These are phyloP conservation scores for Fregetta grallaria DNA, from an alignment of 2,113 vertebrate species.

Conservation along the genomic window DNA sequence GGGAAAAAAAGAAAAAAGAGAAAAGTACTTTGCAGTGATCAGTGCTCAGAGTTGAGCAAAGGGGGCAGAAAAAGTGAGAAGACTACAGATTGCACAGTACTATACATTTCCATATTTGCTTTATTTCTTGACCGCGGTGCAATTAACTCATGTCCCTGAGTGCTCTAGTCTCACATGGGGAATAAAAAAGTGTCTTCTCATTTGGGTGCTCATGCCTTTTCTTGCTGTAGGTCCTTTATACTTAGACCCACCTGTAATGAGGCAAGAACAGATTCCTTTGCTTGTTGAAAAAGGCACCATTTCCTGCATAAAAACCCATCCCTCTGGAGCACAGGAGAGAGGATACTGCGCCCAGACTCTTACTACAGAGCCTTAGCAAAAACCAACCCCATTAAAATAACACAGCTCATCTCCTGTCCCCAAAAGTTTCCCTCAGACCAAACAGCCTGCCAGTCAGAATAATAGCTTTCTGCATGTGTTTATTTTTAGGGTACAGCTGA, in stretches of 20 bases:
- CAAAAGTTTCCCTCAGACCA: background rate
- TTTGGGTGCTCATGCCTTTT: background rate
- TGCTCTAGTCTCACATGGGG: background rate
- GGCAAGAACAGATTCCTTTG: background rate
- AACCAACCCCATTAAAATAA: background rate
- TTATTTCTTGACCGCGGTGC: background rate
- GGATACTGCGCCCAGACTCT: background rate
- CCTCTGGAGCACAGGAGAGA: background rate
- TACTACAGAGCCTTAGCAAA: background rate
- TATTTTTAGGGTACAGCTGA: background rate
- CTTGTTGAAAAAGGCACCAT: background rate
- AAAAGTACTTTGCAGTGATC: background rate
- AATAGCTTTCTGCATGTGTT: background rate
- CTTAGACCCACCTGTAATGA: background rate
- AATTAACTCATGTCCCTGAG: background rate
- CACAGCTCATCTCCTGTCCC: background rate
- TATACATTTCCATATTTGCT: background rate
- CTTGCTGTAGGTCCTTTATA: background rate
- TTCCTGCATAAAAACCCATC: background rate
- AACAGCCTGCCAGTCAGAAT: background rate
- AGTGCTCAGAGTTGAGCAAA: background rate
- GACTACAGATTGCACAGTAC: background rate
- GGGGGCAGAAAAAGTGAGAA: background rate
- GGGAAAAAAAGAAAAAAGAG: accelerated
- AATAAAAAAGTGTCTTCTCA: background rate